A percentile compares a stretch with the other conserved stretches of the same genome.
These are phyloP conservation scores for Drosophila busckii DNA, from an alignment of 1,140 invertebrate genomes.

Conservation along the genomic window DNA sequence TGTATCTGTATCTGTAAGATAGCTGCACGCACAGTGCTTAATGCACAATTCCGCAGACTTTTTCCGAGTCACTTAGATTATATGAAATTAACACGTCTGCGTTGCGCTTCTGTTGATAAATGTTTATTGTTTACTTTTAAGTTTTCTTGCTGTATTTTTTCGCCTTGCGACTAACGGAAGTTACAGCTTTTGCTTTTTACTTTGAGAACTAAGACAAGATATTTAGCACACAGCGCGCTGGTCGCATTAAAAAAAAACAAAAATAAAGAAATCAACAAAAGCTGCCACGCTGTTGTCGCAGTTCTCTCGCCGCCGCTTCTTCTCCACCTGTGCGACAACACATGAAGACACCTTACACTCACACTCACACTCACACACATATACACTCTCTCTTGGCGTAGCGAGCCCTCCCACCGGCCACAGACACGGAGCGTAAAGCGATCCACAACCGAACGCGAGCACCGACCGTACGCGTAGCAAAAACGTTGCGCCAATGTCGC, in stretches of 20 bases:
- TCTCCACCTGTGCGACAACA: slow-evolving; percentile 22
- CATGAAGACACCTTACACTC: slow-evolving; percentile 33
- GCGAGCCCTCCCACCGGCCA: slow-evolving; percentile 15
- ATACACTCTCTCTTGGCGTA: neutral
- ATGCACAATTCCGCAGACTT: slow-evolving; percentile 11
- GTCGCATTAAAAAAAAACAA: slow-evolving; percentile 36
- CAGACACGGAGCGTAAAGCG: too few relatives aligned
- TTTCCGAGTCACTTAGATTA: neutral
- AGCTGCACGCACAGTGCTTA: slow-evolving; percentile 17
- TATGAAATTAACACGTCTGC: slow-evolving; percentile 40
- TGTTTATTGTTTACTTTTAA: slow-evolving; percentile 60
- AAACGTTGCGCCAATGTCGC: slow-evolving; percentile 57
- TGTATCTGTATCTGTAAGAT: slow-evolving; percentile 22
- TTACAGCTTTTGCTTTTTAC: slow-evolving; percentile 21
- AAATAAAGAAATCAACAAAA: slow-evolving; percentile 1
- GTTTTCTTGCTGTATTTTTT: too few relatives aligned
- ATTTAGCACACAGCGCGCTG: slow-evolving; percentile 50
- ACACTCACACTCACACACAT: slow-evolving; percentile 6
- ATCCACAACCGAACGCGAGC: slow-evolving; percentile 38
- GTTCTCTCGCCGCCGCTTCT: too few relatives aligned
- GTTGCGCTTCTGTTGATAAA: slow-evolving; percentile 12
- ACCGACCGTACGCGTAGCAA: slow-evolving; percentile 26
- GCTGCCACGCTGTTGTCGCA: slow-evolving; percentile 44
- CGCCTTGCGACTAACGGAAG: slow-evolving; percentile 58
- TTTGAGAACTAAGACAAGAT: slow-evolving; percentile 8